phyloP scores from a whole-genome alignment of 2,113 vertebrate species.

The Uria aalge region DNA sequence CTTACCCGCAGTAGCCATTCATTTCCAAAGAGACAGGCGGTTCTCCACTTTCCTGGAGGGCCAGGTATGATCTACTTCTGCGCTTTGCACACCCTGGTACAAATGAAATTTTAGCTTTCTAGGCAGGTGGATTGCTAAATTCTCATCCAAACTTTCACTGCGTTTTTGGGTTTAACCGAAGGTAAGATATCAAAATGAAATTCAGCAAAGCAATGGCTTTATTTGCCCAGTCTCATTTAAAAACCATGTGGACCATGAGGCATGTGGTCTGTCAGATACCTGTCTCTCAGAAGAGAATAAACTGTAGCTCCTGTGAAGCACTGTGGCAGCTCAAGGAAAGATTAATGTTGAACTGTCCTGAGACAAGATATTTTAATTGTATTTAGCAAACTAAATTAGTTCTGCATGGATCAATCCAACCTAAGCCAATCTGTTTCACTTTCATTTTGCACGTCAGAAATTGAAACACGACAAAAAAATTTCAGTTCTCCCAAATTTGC shows the following conservation, averaged over 20 bases:
- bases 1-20: not conserved
- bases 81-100: not conserved
- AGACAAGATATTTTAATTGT: constrained; percentile 52
- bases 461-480: not conserved
- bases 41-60: not conserved
- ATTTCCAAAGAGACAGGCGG: not conserved
- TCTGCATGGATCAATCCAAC: constrained; percentile 15
- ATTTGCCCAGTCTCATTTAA: not conserved
- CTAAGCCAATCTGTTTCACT: not conserved
- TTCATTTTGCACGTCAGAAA: not conserved
- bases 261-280: not conserved
- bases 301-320: not conserved
- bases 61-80: not conserved
- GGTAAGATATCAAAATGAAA: not conserved
- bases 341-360: constrained; percentile 25
- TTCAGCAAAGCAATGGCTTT: not conserved
- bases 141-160: not conserved
- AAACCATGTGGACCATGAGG: not conserved
- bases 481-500: not conserved
- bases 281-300: not conserved
- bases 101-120: not conserved
- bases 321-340: constrained; percentile 8
- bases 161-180: not conserved
- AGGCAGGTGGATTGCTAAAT: not conserved
- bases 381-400: constrained; percentile 48